Base-by-base conservation (phyloP, 2,797 vertebrate species). In the Ptychadena robeensis region DNA sequence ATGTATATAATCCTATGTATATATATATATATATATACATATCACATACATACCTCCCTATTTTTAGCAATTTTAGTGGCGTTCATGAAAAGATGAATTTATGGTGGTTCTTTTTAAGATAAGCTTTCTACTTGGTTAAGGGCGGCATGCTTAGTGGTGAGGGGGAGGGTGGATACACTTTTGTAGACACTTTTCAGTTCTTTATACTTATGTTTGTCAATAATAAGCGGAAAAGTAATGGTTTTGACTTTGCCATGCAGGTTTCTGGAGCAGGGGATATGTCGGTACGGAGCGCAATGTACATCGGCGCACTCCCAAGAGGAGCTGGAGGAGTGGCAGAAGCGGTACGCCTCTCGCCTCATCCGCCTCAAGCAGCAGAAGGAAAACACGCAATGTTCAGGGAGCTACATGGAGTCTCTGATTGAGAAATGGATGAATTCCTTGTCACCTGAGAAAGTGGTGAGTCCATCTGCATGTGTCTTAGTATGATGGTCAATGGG, bases 401-500 rank as follows among this genome's bases (percentile, higher is more conserved):
- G 98, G 91, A 99, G 94, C 93, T 99, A 99, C 90, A 98, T 98
- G 95, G 98, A 99, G 91, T 94, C 95, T n/a, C 93, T 99, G 87
- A 99, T 99, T 85, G 98, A 99, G 92, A 99, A 99, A 92, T 99
- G 98, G 98, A 99, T 99, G 96, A 99, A 98, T 91, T 99, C 98
- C 0, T 94, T 99, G 75, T 96, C 95, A 79, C 98, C 98, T 63
- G 98, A 99, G 92, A 98, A 95, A 98, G 98, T 99, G 95, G 98
- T 99, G 92, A 91, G 92, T 79, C 4, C 32, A 6, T 28, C 27
- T 38, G 10, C 27, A 15, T 14, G 4, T 8, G 22, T 12, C 25
- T 27, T 28, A 53, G 40, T 44, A 72, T 15, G 11, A 70, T 6
- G 28, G 30, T 0, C 6, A 38, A 1, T 40, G 25, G 44, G n/a